phyloP scores from a whole-genome alignment of 1,140 invertebrate species.

The Camponotus vicinus region DNA sequence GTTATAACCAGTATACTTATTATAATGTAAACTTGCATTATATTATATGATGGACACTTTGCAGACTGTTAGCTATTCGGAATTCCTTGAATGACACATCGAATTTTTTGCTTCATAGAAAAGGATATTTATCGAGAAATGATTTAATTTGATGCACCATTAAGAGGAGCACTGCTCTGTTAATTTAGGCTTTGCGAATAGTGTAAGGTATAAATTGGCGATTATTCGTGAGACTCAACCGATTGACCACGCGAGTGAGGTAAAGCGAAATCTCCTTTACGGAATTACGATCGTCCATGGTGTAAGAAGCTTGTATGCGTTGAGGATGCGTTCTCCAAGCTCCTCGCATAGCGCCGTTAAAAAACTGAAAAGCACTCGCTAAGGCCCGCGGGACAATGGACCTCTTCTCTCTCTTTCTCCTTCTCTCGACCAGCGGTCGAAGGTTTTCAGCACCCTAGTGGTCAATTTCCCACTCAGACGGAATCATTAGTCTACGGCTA shows the following conservation, averaged over 20 bases:
- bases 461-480: conserved; percentile 85
- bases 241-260: background rate
- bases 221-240: background rate
- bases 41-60: conserved; percentile 8
- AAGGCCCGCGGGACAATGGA: conserved; percentile 72
- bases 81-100: background rate
- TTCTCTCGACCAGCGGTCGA: conserved; percentile 76
- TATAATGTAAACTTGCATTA: conserved; percentile 36
- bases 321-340: conserved; percentile 56
- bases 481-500: conserved; percentile 81
- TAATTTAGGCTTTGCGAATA: background rate
- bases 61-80: background rate
- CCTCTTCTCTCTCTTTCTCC: conserved; percentile 57
- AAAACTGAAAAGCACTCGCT: conserved; percentile 76
- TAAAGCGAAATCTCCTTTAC: conserved; percentile 11
- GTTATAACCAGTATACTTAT: background rate
- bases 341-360: conserved; percentile 60
- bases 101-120: background rate
- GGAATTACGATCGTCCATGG: background rate
- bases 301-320: conserved; percentile 10
- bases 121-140: background rate
- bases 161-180: background rate
- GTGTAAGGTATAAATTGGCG: background rate
- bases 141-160: background rate
- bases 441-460: conserved; percentile 82